A percentile compares a stretch with the other conserved stretches of the same genome.
phyloP scores from a whole-genome alignment of 37 sponge, comb jelly and placozoan genomes.

The Beroe ovata region DNA sequence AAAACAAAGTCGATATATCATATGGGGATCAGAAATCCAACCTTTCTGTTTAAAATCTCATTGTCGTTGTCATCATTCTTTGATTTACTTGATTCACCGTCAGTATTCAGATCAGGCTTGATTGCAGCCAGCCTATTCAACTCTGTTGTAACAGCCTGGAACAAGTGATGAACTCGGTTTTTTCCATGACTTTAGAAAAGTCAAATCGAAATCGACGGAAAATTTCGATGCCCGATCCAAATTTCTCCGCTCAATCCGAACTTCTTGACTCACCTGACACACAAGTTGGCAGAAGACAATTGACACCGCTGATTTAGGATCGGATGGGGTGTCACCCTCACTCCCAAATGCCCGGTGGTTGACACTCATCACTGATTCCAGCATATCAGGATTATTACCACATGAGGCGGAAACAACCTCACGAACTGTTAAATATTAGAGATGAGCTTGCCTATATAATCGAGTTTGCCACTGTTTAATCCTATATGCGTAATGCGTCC shows the following conservation, averaged over 20 bases:
- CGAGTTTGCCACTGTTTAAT: too few species aligned
- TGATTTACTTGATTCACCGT: slow-evolving; percentile 27
- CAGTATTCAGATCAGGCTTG: not conserved
- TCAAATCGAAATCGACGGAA: too few species aligned
- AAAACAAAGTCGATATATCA: too few species aligned
- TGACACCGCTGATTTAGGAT: slow-evolving; percentile 49
- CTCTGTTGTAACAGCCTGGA: slow-evolving; percentile 47
- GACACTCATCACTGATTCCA: slow-evolving; percentile 2
- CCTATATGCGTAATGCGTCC: too few species aligned
- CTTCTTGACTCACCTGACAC: slow-evolving; percentile 36
- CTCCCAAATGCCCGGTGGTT: not conserved
- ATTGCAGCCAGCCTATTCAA: slow-evolving; percentile 8
- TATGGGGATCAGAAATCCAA: too few species aligned
- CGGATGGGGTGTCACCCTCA: not conserved
- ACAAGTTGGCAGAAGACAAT: slow-evolving; percentile 39
- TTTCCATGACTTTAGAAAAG: too few species aligned
- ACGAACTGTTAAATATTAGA: not conserved
- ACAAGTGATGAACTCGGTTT: not conserved
- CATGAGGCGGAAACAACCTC: slow-evolving; percentile 24
- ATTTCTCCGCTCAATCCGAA: too few species aligned
- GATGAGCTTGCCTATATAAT: too few species aligned
- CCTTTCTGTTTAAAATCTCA: not conserved
- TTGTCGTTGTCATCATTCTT: not conserved
- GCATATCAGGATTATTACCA: slow-evolving; percentile 5
- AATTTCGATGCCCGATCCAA: too few species aligned